Percentiles rank a stretch among this genome's conserved stretches.
Evolutionary conservation across 2,888 invertebrate genomes (phyloP).

Genomic region (Drosophila mimetica): DNA sequence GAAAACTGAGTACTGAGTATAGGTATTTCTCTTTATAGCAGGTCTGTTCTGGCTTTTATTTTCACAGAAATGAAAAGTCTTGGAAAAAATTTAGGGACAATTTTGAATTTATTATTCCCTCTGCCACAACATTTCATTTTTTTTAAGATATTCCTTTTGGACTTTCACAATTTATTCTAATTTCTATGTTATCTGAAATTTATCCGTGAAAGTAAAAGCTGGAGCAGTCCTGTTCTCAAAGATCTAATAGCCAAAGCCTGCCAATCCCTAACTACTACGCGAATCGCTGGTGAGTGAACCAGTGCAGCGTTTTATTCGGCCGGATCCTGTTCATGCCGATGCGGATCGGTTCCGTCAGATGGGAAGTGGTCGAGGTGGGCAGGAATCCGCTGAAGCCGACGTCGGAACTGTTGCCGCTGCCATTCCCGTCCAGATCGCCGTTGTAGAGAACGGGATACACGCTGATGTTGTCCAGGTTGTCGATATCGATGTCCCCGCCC

Average conservation of each 20-base stretch:
- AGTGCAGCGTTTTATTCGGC: conserved; percentile 70
- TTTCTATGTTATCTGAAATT: too few species aligned
- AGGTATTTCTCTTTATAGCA: conserved; percentile 21
- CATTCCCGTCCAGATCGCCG: conserved; percentile 53
- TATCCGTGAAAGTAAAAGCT: background rate
- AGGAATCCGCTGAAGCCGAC: conserved; percentile 78
- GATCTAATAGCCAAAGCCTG: conserved; percentile 15
- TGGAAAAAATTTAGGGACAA: too few species aligned
- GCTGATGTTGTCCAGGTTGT: conserved; percentile 82
- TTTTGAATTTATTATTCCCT: background rate
- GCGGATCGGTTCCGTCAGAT: conserved; percentile 81
- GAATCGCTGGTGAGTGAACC: conserved; percentile 61
- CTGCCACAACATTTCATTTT: too few species aligned
- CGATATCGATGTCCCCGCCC: conserved; percentile 81
- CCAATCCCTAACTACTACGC: conserved; percentile 64
- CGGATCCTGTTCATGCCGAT: conserved; percentile 82
- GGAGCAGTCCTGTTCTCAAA: background rate
- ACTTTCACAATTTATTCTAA: too few species aligned
- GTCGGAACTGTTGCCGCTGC: conserved; percentile 43
- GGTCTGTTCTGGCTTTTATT: background rate
- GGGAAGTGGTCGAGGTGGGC: conserved; percentile 79
- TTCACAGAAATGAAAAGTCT: background rate
- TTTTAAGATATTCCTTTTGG: too few species aligned
- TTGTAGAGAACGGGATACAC: conserved; percentile 77
- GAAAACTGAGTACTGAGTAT: conserved; percentile 58